Evolutionary conservation across 2,113 vertebrate species (phyloP).

Genomic region (Corythornis madagascariensis): DNA sequence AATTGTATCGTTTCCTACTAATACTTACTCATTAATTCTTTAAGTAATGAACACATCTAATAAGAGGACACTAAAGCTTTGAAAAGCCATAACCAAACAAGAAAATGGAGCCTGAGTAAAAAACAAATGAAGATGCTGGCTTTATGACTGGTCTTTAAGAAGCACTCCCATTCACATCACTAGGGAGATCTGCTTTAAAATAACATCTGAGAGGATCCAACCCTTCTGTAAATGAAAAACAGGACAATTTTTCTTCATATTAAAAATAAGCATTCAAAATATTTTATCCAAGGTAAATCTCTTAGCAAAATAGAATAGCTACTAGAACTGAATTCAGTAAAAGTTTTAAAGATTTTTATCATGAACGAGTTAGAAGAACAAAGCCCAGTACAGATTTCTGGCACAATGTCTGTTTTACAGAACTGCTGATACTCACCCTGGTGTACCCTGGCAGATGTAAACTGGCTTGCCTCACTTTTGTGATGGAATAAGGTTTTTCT

Average conservation of each 20-base stretch:
- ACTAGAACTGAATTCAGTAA: neutral
- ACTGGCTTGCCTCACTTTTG: neutral
- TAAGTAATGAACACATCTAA: neutral
- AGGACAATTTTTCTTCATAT: slow-evolving; percentile 13
- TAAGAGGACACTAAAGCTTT: neutral
- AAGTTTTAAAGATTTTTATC: neutral
- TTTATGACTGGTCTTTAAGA: neutral
- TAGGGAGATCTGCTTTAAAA: neutral
- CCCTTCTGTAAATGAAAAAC: slow-evolving; percentile 6
- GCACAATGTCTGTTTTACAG: neutral
- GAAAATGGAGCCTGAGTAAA: neutral
- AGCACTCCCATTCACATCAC: neutral
- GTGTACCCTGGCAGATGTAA: neutral
- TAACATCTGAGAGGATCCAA: neutral
- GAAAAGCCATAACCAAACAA: neutral
- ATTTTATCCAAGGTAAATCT: slow-evolving; percentile 36
- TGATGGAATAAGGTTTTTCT: neutral
- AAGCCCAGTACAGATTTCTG: neutral
- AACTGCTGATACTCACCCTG: neutral
- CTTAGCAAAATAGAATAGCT: neutral
- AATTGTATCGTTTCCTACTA: neutral
- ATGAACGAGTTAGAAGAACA: neutral
- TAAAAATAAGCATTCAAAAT: slow-evolving; percentile 28
- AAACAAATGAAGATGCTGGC: neutral
- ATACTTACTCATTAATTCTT: neutral